Percentiles rank a stretch among this genome's conserved stretches.
These are phyloP conservation scores for Cryptomyrus ogoouensis DNA, from an alignment of 2,113 vertebrate species.

Conservation along the genomic window DNA sequence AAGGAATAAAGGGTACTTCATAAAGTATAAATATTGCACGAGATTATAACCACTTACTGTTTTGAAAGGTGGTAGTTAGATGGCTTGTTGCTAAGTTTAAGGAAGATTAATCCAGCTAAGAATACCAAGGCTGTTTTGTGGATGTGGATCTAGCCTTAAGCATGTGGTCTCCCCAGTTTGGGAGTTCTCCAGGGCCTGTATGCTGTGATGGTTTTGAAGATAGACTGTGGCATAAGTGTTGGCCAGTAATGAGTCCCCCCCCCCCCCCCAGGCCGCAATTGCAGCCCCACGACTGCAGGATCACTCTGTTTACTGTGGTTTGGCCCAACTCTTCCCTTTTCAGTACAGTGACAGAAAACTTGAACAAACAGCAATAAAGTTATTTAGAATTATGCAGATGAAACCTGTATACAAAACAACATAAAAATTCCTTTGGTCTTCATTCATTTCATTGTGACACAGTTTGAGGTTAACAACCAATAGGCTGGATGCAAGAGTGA, in stretches of 20 bases:
- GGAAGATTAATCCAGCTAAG: neutral
- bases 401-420: slow-evolving; percentile 35
- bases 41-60: neutral
- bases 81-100: neutral
- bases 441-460: slow-evolving; percentile 23
- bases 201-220: slow-evolving; percentile 33
- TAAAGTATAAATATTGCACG: neutral
- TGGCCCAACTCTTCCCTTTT: slow-evolving; percentile 43
- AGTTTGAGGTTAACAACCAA: slow-evolving; percentile 30
- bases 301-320: slow-evolving; percentile 57
- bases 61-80: neutral
- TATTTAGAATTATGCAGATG: slow-evolving; percentile 51
- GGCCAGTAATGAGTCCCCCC: slow-evolving; percentile 37
- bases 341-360: slow-evolving; percentile 47
- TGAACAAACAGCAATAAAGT: slow-evolving; percentile 45
- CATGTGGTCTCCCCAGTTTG: slow-evolving; percentile 38
- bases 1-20: neutral
- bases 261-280: slow-evolving; percentile 41
- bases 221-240: slow-evolving; percentile 14
- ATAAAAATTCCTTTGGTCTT: slow-evolving; percentile 30
- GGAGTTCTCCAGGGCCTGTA: slow-evolving; percentile 29
- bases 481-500: slow-evolving; percentile 28
- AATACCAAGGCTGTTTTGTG: slow-evolving; percentile 25
- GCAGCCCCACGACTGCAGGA: slow-evolving; percentile 41
- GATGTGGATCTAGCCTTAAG: slow-evolving; percentile 41